Percentiles rank a stretch among this genome's conserved stretches.
Evolutionary conservation across 1,140 invertebrate species (phyloP).

Genomic region (Ceratitis capitata): DNA sequence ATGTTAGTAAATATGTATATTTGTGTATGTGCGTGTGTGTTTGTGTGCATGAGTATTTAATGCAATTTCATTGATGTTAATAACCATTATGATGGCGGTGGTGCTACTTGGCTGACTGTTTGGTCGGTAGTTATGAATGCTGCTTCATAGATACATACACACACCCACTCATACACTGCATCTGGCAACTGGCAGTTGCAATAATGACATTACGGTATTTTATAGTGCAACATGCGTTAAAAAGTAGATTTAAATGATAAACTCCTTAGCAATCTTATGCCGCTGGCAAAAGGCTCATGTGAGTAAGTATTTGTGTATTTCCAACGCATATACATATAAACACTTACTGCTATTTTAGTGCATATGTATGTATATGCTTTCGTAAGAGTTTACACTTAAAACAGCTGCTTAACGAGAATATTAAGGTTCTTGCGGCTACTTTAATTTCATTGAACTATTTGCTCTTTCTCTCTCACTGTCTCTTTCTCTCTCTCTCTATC

Average conservation of each 20-base stretch:
- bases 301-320: background rate
- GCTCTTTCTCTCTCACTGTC: background rate
- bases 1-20: background rate
- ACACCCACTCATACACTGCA: too few species aligned
- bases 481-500: too few species aligned
- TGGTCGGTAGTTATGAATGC: background rate
- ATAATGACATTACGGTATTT: background rate
- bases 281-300: background rate
- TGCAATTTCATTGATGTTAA: background rate
- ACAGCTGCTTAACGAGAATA: background rate
- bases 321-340: background rate
- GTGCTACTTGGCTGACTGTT: too few species aligned
- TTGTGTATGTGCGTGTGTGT: background rate
- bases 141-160: background rate
- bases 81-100: background rate
- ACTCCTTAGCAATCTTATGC: background rate
- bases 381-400: background rate
- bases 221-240: background rate
- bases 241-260: background rate
- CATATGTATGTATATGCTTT: background rate
- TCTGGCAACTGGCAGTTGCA: background rate
- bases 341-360: background rate
- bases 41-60: background rate
- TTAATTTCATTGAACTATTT: background rate
- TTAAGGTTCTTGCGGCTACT: background rate